phyloP scores from a whole-genome alignment of 64 coral and sea anemone species.

The Trachythela sp. region DNA sequence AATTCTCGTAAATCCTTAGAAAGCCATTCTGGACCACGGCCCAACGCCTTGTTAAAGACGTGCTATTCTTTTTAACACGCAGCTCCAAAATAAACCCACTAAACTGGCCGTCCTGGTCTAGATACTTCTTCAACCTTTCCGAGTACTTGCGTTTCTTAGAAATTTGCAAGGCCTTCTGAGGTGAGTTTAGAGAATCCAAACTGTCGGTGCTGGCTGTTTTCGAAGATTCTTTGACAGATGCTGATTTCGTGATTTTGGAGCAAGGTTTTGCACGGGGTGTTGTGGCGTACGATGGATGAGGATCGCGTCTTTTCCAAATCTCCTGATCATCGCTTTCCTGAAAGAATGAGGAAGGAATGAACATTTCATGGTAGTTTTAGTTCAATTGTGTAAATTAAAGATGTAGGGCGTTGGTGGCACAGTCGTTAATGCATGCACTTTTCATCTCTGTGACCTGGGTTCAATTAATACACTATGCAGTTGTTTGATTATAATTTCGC shows the following conservation, averaged over 20 bases:
- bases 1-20: background rate
- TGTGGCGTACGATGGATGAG: background rate
- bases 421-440: too few relatives aligned
- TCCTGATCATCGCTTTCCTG: background rate
- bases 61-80: background rate
- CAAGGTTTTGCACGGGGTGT: background rate
- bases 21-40: constrained; percentile 2
- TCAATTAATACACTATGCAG: too few relatives aligned
- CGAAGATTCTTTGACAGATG: background rate
- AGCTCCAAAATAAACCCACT: background rate
- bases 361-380: too few relatives aligned
- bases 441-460: too few relatives aligned
- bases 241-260: background rate
- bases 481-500: too few relatives aligned
- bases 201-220: background rate
- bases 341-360: too few relatives aligned
- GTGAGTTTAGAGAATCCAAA: background rate
- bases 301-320: background rate
- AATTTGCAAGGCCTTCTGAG: background rate
- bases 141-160: background rate
- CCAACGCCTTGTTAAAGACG: background rate
- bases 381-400: too few relatives aligned
- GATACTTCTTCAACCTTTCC: constrained; percentile 4
- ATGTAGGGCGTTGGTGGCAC: too few relatives aligned
- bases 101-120: background rate